Evolutionary conservation across 1,140 invertebrate genomes (phyloP).

Genomic region (Zaprionus taronus): DNA sequence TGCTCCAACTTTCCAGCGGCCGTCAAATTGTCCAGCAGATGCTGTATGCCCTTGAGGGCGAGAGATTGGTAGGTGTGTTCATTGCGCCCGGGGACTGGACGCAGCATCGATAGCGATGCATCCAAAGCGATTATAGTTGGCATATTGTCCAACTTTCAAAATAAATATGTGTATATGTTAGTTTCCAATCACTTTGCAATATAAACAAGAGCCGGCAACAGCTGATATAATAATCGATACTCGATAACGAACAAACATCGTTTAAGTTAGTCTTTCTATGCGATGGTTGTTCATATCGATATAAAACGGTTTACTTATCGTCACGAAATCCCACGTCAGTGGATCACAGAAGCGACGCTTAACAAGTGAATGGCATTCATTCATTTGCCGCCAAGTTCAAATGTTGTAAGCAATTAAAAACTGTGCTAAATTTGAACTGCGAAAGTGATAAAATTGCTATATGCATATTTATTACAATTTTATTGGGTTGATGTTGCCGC

Average conservation of each 20-base stretch:
- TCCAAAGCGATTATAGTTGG: constrained; percentile 92
- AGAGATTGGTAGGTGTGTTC: constrained; percentile 88
- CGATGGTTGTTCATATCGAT: too few species aligned
- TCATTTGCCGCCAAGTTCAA: constrained; percentile 23
- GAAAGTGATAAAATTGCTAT: constrained; percentile 3
- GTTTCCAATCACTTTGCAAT: neutral
- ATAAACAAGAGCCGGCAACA: constrained; percentile 54
- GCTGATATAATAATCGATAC: constrained; percentile 25
- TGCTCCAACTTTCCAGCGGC: constrained; percentile 95
- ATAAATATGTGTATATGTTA: neutral
- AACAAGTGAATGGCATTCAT: neutral
- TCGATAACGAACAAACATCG: too few species aligned
- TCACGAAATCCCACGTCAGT: too few species aligned
- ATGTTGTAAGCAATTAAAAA: neutral
- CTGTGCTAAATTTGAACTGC: neutral
- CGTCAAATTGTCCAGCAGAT: constrained; percentile 93
- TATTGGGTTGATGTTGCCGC: constrained; percentile 63
- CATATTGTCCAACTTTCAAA: constrained; percentile 85
- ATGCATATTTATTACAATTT: constrained; percentile 44
- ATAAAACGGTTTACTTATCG: too few species aligned
- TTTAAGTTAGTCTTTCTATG: too few species aligned
- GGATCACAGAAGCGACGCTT: neutral
- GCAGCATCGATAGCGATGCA: constrained; percentile 90
- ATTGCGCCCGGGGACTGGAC: constrained; percentile 87
- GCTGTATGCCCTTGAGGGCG: constrained; percentile 93